Conservation (phyloP, 2,888 invertebrate species). For the Eugnorisma glareosa region DNA sequence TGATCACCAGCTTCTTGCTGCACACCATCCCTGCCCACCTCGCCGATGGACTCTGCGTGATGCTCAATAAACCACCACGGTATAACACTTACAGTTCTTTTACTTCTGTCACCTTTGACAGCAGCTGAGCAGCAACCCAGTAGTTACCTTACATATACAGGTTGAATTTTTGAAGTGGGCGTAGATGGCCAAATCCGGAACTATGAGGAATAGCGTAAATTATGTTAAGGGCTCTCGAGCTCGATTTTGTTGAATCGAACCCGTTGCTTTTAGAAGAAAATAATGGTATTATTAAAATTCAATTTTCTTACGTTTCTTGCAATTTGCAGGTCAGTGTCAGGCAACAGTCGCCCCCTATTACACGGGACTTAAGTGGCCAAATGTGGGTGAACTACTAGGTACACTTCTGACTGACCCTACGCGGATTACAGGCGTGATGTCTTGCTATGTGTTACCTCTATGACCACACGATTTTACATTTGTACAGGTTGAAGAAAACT, state of each 20-base stretch:
- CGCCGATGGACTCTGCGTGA: slow-evolving; percentile 28
- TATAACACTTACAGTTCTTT: slow-evolving; percentile 57
- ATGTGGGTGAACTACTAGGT: neutral
- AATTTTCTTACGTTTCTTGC: too few species aligned
- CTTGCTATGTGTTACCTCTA: neutral
- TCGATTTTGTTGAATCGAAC: too few species aligned
- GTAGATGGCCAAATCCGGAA: too few species aligned
- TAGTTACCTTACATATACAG: neutral
- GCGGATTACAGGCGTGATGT: neutral
- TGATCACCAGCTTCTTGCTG: slow-evolving; percentile 34
- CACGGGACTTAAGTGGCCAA: neutral
- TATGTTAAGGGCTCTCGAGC: too few species aligned
- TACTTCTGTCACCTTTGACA: neutral
- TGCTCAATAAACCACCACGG: slow-evolving; percentile 90
- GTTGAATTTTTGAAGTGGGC: too few species aligned
- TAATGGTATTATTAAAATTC: too few species aligned
- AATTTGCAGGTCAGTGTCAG: too few species aligned
- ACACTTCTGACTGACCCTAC: neutral
- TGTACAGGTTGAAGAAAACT: slow-evolving; percentile 67
- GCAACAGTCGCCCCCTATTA: too few species aligned
- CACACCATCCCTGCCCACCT: slow-evolving; percentile 52
- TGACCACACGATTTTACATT: neutral
- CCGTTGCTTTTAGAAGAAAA: too few species aligned
- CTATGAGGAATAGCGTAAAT: too few species aligned
- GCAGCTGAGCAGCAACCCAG: neutral